These are phyloP conservation scores for Mechanitis mazaeus DNA, from an alignment of 2,888 invertebrate species.

Conservation along the genomic window DNA sequence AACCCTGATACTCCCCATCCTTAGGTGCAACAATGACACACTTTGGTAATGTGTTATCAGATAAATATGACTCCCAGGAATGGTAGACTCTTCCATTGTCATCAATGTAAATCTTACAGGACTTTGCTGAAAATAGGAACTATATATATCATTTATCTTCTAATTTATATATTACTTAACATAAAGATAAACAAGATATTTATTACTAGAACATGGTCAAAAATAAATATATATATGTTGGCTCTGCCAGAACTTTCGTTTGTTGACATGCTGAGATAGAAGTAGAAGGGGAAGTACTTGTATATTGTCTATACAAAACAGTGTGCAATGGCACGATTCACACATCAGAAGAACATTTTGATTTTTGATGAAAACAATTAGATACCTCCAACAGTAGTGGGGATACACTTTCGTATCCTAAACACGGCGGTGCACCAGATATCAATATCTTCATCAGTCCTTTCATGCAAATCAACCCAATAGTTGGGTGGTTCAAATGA, in stretches of 20 bases:
- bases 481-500: constrained; percentile 52
- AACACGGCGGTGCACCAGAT: constrained; percentile 67
- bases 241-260: too few species aligned
- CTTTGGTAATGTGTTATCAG: constrained; percentile 70
- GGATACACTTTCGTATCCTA: constrained; percentile 63
- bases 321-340: too few species aligned
- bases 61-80: constrained; percentile 72
- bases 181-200: too few species aligned
- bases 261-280: too few species aligned
- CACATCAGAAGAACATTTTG: too few species aligned
- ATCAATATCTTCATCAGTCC: constrained; percentile 44
- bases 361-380: constrained; percentile 4
- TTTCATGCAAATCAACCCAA: constrained; percentile 61
- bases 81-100: constrained; percentile 73
- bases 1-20: constrained; percentile 67
- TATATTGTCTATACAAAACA: too few species aligned
- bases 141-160: too few species aligned
- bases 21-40: constrained; percentile 74
- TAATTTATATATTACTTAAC: not conserved
- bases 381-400: constrained; percentile 59
- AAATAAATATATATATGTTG: too few species aligned
- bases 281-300: too few species aligned
- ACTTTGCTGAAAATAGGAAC: constrained; percentile 46
- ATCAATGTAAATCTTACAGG: constrained; percentile 62
- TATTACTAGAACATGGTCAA: too few species aligned